A percentile compares a stretch with the other conserved stretches of the same genome.
Evolutionary conservation across 2,888 invertebrate genomes (phyloP).

Genomic region (Noctua comes): DNA sequence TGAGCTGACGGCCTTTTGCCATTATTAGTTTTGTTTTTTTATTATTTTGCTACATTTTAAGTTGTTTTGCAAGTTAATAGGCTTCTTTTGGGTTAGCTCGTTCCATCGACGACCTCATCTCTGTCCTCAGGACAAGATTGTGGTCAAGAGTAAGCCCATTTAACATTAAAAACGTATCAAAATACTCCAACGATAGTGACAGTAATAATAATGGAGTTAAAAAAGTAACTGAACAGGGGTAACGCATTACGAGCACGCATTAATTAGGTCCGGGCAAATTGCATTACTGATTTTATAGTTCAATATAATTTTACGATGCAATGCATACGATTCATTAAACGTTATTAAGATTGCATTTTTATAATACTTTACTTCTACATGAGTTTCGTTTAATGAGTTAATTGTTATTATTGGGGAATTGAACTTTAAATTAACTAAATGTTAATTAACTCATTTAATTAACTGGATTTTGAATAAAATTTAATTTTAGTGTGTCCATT

Average conservation of each 20-base stretch:
- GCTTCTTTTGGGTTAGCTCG: too few relatives aligned
- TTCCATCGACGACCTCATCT: too few relatives aligned
- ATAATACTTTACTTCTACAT: slow-evolving; percentile 16
- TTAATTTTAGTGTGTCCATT: background rate
- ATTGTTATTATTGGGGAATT: slow-evolving; percentile 14
- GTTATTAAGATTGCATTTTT: slow-evolving; percentile 42
- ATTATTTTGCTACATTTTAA: too few relatives aligned
- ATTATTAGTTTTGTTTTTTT: too few relatives aligned
- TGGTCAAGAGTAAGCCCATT: too few relatives aligned
- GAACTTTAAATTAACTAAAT: background rate
- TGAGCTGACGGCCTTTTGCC: too few relatives aligned
- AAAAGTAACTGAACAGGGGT: background rate
- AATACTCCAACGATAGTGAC: background rate
- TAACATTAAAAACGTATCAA: background rate
- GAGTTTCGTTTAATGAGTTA: slow-evolving; percentile 27
- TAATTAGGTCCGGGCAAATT: background rate
- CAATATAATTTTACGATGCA: slow-evolving; percentile 57
- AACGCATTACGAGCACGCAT: background rate
- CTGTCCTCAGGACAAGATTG: too few relatives aligned
- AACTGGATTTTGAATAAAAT: background rate
- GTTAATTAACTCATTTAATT: slow-evolving; percentile 5
- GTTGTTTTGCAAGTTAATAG: too few relatives aligned
- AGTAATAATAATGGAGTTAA: background rate
- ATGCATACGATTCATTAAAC: slow-evolving; percentile 39
- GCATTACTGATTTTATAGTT: slow-evolving; percentile 60